A percentile compares a stretch with the other conserved stretches of the same genome.
Evolutionary conservation across 1,140 invertebrate genomes (phyloP).

Genomic region (Achatina immaculata): DNA sequence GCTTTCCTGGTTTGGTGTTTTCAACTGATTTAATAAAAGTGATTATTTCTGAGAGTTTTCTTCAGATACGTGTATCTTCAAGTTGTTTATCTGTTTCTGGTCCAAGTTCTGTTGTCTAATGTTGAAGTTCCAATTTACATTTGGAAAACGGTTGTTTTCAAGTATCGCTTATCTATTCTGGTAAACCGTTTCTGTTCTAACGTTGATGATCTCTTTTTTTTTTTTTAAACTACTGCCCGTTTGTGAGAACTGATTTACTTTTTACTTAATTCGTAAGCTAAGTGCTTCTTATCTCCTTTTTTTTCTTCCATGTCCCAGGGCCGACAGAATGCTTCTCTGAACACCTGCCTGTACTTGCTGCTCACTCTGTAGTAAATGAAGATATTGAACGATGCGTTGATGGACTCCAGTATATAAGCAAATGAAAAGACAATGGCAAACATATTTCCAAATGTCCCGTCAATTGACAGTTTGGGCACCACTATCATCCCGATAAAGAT

Average conservation of each 20-base stretch:
- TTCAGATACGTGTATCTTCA: too few relatives aligned
- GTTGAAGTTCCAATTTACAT: too few relatives aligned
- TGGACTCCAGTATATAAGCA: slow-evolving; percentile 19
- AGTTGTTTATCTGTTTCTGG: too few relatives aligned
- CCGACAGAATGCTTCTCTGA: not conserved
- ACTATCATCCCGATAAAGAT: slow-evolving; percentile 14
- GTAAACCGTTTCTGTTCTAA: too few relatives aligned
- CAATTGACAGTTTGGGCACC: not conserved
- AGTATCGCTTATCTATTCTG: too few relatives aligned
- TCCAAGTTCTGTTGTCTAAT: too few relatives aligned
- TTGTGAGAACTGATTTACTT: not conserved
- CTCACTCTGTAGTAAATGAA: slow-evolving; percentile 33
- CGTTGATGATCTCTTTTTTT: not conserved
- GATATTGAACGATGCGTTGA: slow-evolving; percentile 22
- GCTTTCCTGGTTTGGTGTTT: too few relatives aligned
- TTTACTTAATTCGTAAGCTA: too few relatives aligned
- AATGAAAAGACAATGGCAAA: slow-evolving; percentile 15
- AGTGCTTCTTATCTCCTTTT: not conserved
- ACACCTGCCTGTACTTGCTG: slow-evolving; percentile 8
- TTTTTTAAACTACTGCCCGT: not conserved
- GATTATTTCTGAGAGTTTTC: too few relatives aligned
- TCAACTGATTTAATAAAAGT: too few relatives aligned
- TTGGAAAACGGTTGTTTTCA: too few relatives aligned
- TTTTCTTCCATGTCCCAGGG: not conserved
- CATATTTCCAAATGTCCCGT: slow-evolving; percentile 13